Conservation (phyloP, 2,888 invertebrate genomes). For the Stenichneumon culpator region DNA sequence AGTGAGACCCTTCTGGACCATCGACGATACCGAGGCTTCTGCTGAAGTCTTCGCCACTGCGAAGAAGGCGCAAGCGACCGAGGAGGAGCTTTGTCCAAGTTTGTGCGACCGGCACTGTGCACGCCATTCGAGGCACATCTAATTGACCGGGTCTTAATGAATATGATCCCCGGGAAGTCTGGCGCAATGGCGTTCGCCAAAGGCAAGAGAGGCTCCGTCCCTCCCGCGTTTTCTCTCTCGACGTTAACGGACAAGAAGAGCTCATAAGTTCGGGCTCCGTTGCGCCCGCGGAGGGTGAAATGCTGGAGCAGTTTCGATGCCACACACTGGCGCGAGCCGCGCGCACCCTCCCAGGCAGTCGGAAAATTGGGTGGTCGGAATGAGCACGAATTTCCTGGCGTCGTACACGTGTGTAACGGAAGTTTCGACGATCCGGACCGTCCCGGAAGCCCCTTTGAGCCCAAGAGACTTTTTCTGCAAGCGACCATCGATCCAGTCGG, state of each 20-base stretch:
- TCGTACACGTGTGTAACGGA: background rate
- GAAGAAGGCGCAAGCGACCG: slow-evolving; percentile 41
- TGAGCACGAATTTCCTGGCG: slow-evolving; percentile 36
- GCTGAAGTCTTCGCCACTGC: slow-evolving; percentile 37
- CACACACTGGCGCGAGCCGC: slow-evolving; percentile 12
- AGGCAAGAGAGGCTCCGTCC: background rate
- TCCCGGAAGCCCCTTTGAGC: slow-evolving; percentile 1
- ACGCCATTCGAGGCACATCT: slow-evolving; percentile 74
- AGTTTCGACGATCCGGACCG: slow-evolving; percentile 6
- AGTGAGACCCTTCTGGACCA: slow-evolving; percentile 37
- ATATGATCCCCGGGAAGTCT: slow-evolving; percentile 70
- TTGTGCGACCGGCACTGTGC: slow-evolving; percentile 72
- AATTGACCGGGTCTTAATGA: slow-evolving; percentile 80
- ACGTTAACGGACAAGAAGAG: slow-evolving; percentile 44
- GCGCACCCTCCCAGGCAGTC: slow-evolving; percentile 23
- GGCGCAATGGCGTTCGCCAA: slow-evolving; percentile 37
- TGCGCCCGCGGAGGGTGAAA: slow-evolving; percentile 35
- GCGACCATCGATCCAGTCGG: background rate
- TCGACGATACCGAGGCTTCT: slow-evolving; percentile 36
- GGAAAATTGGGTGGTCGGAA: slow-evolving; percentile 34
- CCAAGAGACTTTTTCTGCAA: background rate
- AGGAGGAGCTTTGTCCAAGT: slow-evolving; percentile 70
- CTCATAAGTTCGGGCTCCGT: slow-evolving; percentile 37
- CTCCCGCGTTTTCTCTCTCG: background rate
- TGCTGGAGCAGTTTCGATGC: slow-evolving; percentile 42